Conservation (phyloP, 2,113 vertebrate genomes). For the Elephas maximus region DNA sequence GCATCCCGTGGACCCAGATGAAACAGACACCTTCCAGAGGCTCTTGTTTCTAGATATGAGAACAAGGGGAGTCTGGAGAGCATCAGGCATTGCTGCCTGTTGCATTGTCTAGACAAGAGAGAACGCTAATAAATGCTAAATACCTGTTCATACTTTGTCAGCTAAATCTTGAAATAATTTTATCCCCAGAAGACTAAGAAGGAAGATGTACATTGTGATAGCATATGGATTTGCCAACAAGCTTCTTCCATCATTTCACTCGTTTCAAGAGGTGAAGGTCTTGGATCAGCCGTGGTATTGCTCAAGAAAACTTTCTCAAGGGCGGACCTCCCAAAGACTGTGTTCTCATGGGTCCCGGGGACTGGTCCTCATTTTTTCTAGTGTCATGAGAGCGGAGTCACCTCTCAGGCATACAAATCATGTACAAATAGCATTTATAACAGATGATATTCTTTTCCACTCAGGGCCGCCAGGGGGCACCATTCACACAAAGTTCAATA, state of each 20-base stretch:
- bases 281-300: background rate
- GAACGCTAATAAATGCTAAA: background rate
- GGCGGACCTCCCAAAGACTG: background rate
- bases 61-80: background rate
- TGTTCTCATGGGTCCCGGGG: background rate
- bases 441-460: background rate
- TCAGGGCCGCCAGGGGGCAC: constrained; percentile 51
- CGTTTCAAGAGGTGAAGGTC: background rate
- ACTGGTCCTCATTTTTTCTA: background rate
- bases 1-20: background rate
- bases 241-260: background rate
- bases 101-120: background rate
- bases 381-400: background rate
- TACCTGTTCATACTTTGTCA: background rate
- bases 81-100: background rate
- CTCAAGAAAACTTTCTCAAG: background rate
- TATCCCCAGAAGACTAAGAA: background rate
- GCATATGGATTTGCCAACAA: background rate
- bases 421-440: background rate
- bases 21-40: background rate
- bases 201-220: background rate
- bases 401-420: background rate
- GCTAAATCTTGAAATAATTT: background rate
- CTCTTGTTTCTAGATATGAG: background rate
- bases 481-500: constrained; percentile 18